phyloP scores from a whole-genome alignment of 2,888 invertebrate species.

The Heteromurus nitidus region DNA sequence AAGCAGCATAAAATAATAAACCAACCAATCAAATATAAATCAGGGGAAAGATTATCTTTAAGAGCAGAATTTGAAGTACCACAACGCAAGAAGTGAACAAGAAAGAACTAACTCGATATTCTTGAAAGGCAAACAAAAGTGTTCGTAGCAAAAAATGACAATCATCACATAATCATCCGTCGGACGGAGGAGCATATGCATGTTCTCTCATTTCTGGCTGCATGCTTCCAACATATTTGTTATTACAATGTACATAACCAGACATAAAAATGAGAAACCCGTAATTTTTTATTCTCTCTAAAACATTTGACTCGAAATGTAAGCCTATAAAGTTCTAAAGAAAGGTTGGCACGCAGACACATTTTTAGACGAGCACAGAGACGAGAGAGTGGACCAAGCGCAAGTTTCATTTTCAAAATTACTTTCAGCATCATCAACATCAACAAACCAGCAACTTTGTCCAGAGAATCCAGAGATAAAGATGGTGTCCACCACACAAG shows the following conservation, averaged over 20 bases:
- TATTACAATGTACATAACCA: background rate
- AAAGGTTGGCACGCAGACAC: conserved; percentile 14
- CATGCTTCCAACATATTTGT: background rate
- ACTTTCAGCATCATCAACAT: conserved; percentile 39
- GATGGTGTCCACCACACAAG: background rate
- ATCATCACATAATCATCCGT: background rate
- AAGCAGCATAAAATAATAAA: conserved; percentile 16
- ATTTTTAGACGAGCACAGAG: conserved; percentile 4
- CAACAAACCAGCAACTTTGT: conserved; percentile 28
- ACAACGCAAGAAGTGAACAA: no score
- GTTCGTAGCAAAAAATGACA: conserved; percentile 14
- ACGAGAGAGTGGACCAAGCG: no score
- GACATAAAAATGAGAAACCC: conserved; percentile 2
- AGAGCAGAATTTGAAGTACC: background rate
- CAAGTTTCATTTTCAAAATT: conserved; percentile 53
- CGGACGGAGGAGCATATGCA: background rate
- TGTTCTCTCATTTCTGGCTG: background rate
- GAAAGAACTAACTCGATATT: no score
- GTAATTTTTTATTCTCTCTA: conserved; percentile 20
- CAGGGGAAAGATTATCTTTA: background rate
- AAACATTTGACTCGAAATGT: background rate
- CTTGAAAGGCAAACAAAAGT: background rate
- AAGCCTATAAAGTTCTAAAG: background rate
- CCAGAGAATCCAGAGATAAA: conserved; percentile 3
- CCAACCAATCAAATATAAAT: background rate